A percentile compares a stretch with the other conserved stretches of the same genome.
phyloP scores from a whole-genome alignment of 1,140 invertebrate genomes.

The Drosophila albomicans region DNA sequence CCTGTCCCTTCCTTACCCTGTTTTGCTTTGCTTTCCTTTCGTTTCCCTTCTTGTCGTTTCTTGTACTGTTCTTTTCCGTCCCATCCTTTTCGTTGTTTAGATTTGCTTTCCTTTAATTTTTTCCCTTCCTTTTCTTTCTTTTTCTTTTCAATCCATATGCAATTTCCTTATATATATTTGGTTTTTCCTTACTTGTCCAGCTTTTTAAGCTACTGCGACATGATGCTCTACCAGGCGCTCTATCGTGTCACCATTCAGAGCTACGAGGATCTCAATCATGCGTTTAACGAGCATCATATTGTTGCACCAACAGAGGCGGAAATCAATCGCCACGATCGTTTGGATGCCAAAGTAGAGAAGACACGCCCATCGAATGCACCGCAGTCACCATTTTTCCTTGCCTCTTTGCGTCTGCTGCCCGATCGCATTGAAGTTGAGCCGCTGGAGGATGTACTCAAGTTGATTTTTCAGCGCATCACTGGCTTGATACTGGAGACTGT shows the following conservation, averaged over 20 bases:
- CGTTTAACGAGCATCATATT: conserved; percentile 64
- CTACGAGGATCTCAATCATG: conserved; percentile 57
- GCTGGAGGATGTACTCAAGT: conserved; percentile 73
- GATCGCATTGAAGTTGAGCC: conserved; percentile 85
- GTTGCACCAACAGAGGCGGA: conserved; percentile 61
- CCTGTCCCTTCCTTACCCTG: too few relatives aligned
- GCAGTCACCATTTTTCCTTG: conserved; percentile 78
- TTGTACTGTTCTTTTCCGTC: too few relatives aligned
- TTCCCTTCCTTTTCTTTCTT: too few relatives aligned
- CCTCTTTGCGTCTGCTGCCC: conserved; percentile 70
- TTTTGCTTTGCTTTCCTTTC: too few relatives aligned
- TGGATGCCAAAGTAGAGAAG: conserved; percentile 59
- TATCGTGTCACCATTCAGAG: conserved; percentile 68
- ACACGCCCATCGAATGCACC: conserved; percentile 59
- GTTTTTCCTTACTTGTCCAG: conserved; percentile 26
- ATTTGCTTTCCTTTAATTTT: too few relatives aligned
- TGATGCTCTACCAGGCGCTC: conserved; percentile 71
- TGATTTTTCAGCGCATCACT: conserved; percentile 80
- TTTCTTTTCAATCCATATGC: too few relatives aligned
- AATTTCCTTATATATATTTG: too few relatives aligned
- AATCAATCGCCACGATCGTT: conserved; percentile 40
- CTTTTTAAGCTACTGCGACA: conserved; percentile 69
- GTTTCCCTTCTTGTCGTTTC: too few relatives aligned
- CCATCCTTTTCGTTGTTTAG: too few relatives aligned
- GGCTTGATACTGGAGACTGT: conserved; percentile 84